These are phyloP conservation scores for Amphimallon solstitiale DNA, from an alignment of 2,888 invertebrate species.

Conservation along the genomic window DNA sequence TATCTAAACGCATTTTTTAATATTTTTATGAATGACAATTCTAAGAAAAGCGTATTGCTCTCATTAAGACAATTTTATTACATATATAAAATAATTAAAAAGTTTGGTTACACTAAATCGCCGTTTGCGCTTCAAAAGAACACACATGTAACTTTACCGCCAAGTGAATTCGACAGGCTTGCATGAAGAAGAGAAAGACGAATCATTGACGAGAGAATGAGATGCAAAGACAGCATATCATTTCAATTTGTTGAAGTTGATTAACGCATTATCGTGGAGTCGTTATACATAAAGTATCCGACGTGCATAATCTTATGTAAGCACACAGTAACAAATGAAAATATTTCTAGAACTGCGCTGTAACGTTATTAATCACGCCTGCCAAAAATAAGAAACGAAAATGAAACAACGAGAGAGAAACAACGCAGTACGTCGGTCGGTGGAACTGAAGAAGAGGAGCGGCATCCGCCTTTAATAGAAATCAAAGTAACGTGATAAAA, in stretches of 20 bases:
- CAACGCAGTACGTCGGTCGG: conserved; percentile 2
- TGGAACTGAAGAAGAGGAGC: conserved; percentile 31
- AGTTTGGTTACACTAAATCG: background rate
- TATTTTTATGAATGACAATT: too few relatives aligned
- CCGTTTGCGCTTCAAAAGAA: conserved; percentile 1
- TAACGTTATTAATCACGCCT: conserved; percentile 38
- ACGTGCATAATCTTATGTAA: conserved; percentile 34
- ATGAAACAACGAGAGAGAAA: background rate
- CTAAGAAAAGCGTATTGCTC: too few relatives aligned
- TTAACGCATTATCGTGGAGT: conserved; percentile 35
- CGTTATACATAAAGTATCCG: background rate
- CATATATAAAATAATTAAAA: too few relatives aligned
- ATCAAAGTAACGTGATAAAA: conserved; percentile 57
- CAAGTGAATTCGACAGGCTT: background rate
- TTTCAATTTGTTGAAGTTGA: conserved; percentile 39
- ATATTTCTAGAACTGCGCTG: conserved; percentile 32
- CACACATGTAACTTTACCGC: background rate
- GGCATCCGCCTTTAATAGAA: conserved; percentile 43
- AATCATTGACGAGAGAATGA: conserved; percentile 13
- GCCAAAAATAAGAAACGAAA: background rate
- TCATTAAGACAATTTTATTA: too few relatives aligned
- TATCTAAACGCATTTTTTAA: too few relatives aligned
- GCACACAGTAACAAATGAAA: conserved; percentile 37
- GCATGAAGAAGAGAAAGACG: background rate
- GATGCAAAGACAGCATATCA: conserved; percentile 8